A percentile compares a stretch with the other conserved stretches of the same genome.
These are phyloP conservation scores for Yoshiicerus persimilis DNA, from an alignment of 1,140 invertebrate genomes.

Conservation along the genomic window DNA sequence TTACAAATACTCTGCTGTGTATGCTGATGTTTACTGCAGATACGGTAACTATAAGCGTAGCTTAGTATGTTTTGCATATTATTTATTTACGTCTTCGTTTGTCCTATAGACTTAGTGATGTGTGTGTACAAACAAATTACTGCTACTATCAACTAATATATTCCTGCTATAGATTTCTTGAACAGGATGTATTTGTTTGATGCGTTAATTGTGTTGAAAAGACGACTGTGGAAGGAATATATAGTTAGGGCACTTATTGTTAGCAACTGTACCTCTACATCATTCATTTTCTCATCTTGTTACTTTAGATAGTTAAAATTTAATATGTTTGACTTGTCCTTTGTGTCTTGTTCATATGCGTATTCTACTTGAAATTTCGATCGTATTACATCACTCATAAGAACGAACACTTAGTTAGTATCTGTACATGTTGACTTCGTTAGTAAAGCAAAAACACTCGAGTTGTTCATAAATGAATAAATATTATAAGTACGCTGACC, in stretches of 20 bases:
- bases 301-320: neutral
- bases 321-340: neutral
- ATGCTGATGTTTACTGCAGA: too few species aligned
- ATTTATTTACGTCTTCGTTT: neutral
- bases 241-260: neutral
- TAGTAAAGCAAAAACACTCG: neutral
- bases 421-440: neutral
- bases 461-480: neutral
- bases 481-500: constrained; percentile 8
- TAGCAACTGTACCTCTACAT: neutral
- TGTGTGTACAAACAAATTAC: neutral
- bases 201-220: neutral
- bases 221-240: neutral
- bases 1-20: neutral
- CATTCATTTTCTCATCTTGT: neutral
- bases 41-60: too few species aligned
- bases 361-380: neutral
- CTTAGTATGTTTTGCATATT: neutral
- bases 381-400: neutral
- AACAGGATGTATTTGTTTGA: constrained; percentile 7
- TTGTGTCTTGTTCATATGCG: neutral
- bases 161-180: neutral
- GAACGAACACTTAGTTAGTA: neutral
- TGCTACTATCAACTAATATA: neutral
- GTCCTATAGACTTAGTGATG: neutral